Base-by-base conservation (phyloP, 2,888 invertebrate genomes). In the Protonemura montana region DNA sequence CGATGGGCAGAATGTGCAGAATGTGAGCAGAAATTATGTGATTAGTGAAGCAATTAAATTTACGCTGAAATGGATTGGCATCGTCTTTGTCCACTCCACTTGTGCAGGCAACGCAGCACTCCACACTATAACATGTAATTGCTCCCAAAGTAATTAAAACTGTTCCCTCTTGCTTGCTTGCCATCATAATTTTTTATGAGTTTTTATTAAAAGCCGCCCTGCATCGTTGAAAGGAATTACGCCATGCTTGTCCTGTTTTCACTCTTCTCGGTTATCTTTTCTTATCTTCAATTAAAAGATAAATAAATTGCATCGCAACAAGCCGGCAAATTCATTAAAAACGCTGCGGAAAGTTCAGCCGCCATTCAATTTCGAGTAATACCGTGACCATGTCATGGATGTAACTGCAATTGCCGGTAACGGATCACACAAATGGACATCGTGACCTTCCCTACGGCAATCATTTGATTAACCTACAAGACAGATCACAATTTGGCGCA, bases 81-180 rank as follows among this genome's bases (percentile, higher is more conserved):
- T 59, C 59, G 59, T 59, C 59, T 59, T 59, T 59, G 59, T 59
- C 59, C 59, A 59, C 59, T 59, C n/a, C n/a, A n/a, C n/a, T n/a
- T n/a, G n/a, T 59, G 59, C 59, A 21, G 21, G 1, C 16, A 59
- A 21, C 59, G 59, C 13, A 16, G 21, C 59, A n/a, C n/a, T n/a
- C n/a, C n/a, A 21, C 59, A 59, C 21, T 59, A 59, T 10, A 35
- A 35, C 21, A 59, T 59, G 16, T 21, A 59, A 59, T 59, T 59
- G 59, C 59, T 59, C 16, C 59, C 59, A 59, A 59, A 59, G 59
- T 59, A 59, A 59, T 59, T 59, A 59, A 59, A 59, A 59, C 59
- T 59, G 7, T 59, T 59, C 16, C 59, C 21, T 21, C 21, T 59
- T 13, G 21, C 21, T 7, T 59, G n/a, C n/a, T n/a, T 41, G 41